phyloP scores from a whole-genome alignment of 2,113 vertebrate genomes.

The Nestor notabilis region DNA sequence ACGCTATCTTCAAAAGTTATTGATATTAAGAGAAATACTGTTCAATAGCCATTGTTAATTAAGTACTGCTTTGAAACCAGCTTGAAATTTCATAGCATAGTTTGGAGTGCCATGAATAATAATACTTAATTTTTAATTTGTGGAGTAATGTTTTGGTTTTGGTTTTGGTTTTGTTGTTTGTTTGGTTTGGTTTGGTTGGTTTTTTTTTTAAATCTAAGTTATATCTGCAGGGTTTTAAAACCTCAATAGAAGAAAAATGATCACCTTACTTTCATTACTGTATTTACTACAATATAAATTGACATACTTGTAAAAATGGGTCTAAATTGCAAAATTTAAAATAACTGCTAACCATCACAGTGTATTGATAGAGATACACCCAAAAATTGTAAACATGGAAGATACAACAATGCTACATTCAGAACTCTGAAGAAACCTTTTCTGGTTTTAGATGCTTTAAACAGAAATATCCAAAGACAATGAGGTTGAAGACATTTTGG shows the following conservation, averaged over 20 bases:
- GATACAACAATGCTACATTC: neutral
- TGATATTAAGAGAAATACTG: neutral
- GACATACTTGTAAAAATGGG: neutral
- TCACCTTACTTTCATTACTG: neutral
- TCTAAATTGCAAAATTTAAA: neutral
- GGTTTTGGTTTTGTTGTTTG: neutral
- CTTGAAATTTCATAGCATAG: neutral
- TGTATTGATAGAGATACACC: neutral
- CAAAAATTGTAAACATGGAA: neutral
- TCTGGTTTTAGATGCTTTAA: neutral
- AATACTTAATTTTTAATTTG: neutral
- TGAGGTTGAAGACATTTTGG: neutral
- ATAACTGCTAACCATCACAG: neutral
- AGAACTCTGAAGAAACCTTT: neutral
- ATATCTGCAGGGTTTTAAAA: neutral
- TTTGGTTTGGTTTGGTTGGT: neutral
- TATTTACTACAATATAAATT: neutral
- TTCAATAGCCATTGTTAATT: neutral
- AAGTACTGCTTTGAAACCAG: neutral
- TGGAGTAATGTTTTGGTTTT: neutral
- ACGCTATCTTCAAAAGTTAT: neutral
- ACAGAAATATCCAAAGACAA: neutral
- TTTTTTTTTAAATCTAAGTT: neutral
- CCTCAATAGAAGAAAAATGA: neutral
- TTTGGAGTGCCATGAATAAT: neutral